phyloP scores from a whole-genome alignment of 2,113 vertebrate species.

The Cryptomyrus ogoouensis region DNA sequence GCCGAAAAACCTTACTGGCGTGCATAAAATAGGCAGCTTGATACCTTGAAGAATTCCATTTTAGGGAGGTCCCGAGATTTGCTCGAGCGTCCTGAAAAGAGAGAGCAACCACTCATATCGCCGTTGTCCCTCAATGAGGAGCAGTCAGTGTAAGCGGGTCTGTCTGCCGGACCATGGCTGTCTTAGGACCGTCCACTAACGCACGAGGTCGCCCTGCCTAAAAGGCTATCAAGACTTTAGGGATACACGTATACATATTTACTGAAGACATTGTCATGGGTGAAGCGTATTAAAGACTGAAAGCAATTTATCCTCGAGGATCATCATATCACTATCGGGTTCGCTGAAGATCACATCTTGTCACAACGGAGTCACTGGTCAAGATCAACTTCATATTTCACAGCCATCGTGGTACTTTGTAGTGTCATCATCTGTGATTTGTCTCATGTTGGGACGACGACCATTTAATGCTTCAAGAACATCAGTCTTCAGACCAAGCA shows the following conservation, averaged over 20 bases:
- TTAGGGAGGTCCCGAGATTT: conserved; percentile 52
- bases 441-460: conserved; percentile 27
- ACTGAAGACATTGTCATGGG: conserved; percentile 8
- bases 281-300: conserved; percentile 34
- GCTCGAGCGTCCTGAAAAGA: conserved; percentile 27
- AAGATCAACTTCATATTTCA: conserved; percentile 53
- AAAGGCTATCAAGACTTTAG: conserved; percentile 18
- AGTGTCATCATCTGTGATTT: conserved; percentile 33
- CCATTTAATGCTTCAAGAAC: conserved; percentile 18
- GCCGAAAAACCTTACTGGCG: conserved; percentile 41
- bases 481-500: neutral
- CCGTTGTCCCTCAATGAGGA: conserved; percentile 36
- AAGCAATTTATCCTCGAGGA: conserved; percentile 51
- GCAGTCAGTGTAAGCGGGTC: neutral
- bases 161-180: conserved; percentile 17
- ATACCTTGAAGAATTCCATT: conserved; percentile 57
- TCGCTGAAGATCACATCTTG: conserved; percentile 40
- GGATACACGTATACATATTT: conserved; percentile 16
- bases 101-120: conserved; percentile 54
- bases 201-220: conserved; percentile 37
- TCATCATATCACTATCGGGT: conserved; percentile 50
- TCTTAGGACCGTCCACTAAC: conserved; percentile 27
- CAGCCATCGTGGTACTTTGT: conserved; percentile 23
- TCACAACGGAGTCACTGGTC: conserved; percentile 41
- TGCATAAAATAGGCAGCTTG: conserved; percentile 61